phyloP scores from a whole-genome alignment of 2,113 vertebrate species.

The Passer domesticus region DNA sequence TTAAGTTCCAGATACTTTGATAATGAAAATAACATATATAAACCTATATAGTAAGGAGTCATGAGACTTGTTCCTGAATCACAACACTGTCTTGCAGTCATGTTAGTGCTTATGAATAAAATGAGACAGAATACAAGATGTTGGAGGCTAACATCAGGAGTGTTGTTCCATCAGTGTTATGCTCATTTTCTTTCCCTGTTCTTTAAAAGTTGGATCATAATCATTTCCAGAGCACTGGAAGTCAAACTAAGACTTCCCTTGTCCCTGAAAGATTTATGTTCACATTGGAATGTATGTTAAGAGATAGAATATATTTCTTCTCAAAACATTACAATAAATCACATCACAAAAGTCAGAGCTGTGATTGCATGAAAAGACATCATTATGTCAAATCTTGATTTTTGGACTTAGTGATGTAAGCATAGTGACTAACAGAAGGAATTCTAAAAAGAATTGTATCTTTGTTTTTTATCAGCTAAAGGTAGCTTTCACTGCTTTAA shows the following conservation, averaged over 20 bases:
- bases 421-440: neutral
- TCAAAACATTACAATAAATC: neutral
- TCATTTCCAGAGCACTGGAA: neutral
- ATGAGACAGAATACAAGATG: neutral
- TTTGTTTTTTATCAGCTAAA: neutral
- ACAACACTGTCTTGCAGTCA: neutral
- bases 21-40: neutral
- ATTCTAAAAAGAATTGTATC: neutral
- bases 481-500: neutral
- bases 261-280: neutral
- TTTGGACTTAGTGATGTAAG: neutral
- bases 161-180: neutral
- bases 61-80: neutral
- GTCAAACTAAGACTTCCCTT: neutral
- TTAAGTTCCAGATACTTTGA: neutral
- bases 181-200: neutral
- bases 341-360: neutral
- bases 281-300: neutral
- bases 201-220: neutral
- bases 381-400: neutral
- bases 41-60: neutral
- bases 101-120: neutral
- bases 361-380: neutral
- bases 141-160: neutral
- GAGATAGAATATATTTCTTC: neutral